phyloP scores from a whole-genome alignment of 2,113 vertebrate genomes.

The Onychostoma macrolepis region DNA sequence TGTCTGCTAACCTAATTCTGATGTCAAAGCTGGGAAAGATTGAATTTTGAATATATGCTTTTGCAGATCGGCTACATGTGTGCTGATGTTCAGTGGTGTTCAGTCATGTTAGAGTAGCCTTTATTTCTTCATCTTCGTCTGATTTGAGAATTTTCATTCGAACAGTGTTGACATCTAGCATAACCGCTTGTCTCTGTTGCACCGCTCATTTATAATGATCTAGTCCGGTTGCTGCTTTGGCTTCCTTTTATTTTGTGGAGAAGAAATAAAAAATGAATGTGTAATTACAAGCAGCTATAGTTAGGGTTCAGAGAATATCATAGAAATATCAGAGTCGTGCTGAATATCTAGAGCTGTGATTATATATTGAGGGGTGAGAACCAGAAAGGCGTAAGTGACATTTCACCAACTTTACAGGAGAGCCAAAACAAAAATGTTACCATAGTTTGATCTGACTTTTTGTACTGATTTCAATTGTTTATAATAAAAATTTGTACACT shows the following conservation, averaged over 20 bases:
- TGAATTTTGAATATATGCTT: neutral
- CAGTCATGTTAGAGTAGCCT: neutral
- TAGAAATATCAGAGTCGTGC: neutral
- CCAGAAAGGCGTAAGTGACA: too few relatives aligned
- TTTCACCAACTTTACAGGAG: too few relatives aligned
- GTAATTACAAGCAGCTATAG: too few relatives aligned
- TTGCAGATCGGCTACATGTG: neutral
- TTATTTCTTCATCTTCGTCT: neutral
- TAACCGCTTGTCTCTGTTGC: neutral
- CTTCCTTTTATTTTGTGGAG: neutral
- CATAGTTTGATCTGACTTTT: too few relatives aligned
- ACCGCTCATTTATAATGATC: too few relatives aligned
- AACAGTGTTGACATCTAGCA: neutral
- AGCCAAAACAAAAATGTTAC: too few relatives aligned
- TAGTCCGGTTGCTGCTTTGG: too few relatives aligned
- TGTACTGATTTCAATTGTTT: too few relatives aligned
- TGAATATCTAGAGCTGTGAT: neutral
- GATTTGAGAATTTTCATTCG: neutral
- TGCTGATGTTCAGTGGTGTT: neutral
- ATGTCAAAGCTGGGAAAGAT: neutral
- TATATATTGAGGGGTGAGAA: too few relatives aligned
- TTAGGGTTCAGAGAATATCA: neutral
- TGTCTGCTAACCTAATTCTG: neutral
- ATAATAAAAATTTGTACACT: too few relatives aligned
- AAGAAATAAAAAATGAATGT: neutral